Percentiles rank a stretch among this genome's conserved stretches.
Conservation (phyloP, 1,140 invertebrate genomes). For the Uloborus diversus region DNA sequence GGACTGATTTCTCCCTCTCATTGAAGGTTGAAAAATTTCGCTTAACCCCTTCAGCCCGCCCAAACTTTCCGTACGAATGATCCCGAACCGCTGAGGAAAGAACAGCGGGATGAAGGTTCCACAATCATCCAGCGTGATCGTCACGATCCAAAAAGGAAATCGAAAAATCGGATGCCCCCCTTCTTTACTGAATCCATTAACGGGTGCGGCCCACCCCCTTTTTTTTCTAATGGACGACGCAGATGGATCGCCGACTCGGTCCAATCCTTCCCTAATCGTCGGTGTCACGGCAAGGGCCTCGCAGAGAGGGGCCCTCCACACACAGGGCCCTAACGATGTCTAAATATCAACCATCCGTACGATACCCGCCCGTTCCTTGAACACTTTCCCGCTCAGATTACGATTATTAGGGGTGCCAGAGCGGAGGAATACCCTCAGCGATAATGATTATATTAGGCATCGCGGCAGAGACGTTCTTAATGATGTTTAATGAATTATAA, state of each 20-base stretch:
- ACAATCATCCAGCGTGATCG: neutral
- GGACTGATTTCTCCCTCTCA: no score
- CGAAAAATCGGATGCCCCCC: constrained; percentile 19
- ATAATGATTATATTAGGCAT: constrained; percentile 45
- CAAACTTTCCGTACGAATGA: constrained; percentile 23
- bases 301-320: neutral
- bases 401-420: neutral
- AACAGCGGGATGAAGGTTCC: neutral
- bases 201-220: constrained; percentile 7
- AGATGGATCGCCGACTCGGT: constrained; percentile 21
- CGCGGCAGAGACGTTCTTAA: neutral
- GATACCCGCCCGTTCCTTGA: constrained; percentile 8
- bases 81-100: constrained; percentile 13
- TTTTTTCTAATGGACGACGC: constrained; percentile 27
- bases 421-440: neutral
- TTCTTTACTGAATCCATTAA: constrained; percentile 31
- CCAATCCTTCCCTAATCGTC: constrained; percentile 28
- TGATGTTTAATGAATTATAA: constrained; percentile 44
- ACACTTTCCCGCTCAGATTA: neutral
- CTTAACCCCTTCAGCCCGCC: no score
- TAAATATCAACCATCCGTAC: constrained; percentile 47
- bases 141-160: constrained; percentile 47
- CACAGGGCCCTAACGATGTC: constrained; percentile 38
- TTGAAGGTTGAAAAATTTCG: no score
- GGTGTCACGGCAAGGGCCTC: constrained; percentile 33